A percentile compares a stretch with the other conserved stretches of the same genome.
phyloP scores from a whole-genome alignment of 1,140 invertebrate species.

The Amphibalanus amphitrite region DNA sequence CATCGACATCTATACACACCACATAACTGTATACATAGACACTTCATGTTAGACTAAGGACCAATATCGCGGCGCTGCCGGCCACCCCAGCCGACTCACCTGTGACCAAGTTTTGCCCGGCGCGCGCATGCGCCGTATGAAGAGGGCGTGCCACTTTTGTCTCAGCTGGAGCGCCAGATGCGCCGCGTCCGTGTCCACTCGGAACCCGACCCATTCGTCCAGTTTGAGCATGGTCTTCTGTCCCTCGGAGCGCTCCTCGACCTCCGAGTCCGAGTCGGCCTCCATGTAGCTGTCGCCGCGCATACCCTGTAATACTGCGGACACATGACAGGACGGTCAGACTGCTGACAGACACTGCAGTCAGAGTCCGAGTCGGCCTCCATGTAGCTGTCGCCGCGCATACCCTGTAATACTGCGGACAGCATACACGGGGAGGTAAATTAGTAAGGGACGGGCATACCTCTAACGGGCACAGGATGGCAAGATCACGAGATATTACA shows the following conservation, averaged over 20 bases:
- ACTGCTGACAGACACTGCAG: too few species aligned
- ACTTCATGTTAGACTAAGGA: too few species aligned
- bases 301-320: not conserved
- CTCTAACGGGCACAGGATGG: too few species aligned
- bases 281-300: not conserved
- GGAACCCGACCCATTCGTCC: conserved; percentile 66
- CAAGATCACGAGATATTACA: too few species aligned
- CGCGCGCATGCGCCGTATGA: conserved; percentile 49
- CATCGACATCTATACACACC: too few species aligned
- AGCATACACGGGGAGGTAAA: conserved; percentile 39
- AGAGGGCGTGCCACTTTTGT: conserved; percentile 56
- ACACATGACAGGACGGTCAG: too few species aligned
- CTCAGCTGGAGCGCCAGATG: conserved; percentile 48
- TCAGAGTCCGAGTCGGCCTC: not conserved
- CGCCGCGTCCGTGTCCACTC: conserved; percentile 44
- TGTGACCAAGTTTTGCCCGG: conserved; percentile 41
- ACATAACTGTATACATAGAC: too few species aligned
- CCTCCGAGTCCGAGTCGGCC: not conserved
- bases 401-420: not conserved
- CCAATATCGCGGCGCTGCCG: too few species aligned
- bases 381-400: not conserved
- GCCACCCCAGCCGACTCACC: too few species aligned
- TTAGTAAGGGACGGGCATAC: too few species aligned
- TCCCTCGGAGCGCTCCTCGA: conserved; percentile 25
- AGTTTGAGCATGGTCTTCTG: conserved; percentile 42